Evolutionary conservation across 2,888 invertebrate species (phyloP).

Genomic region (Rugalucina vietnamica): DNA sequence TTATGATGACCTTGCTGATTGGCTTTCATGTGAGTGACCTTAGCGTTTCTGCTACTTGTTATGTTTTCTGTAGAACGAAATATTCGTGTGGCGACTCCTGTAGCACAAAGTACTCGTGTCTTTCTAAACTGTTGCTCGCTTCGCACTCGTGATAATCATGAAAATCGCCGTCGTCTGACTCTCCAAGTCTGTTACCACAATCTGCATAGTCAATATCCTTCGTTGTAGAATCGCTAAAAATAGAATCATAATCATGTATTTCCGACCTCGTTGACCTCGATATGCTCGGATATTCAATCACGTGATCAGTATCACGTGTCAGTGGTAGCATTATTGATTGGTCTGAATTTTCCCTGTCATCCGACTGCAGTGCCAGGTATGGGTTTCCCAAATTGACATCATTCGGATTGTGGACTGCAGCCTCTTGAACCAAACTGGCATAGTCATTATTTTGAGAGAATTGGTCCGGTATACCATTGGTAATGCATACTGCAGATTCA

Average conservation of each 20-base stretch:
- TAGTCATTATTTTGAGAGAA: not conserved
- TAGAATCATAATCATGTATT: constrained; percentile 1
- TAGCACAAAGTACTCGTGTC: not conserved
- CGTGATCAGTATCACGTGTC: too few relatives aligned
- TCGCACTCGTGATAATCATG: not conserved
- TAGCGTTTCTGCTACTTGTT: too few relatives aligned
- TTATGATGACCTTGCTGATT: too few relatives aligned
- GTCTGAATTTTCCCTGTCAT: too few relatives aligned
- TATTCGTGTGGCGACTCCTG: not conserved
- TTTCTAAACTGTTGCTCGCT: not conserved
- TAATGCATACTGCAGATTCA: not conserved
- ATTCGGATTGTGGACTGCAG: too few relatives aligned
- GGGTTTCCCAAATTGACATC: too few relatives aligned
- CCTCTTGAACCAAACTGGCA: not conserved
- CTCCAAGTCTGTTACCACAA: not conserved
- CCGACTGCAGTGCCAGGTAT: not conserved
- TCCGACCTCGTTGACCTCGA: not conserved
- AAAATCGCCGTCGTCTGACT: not conserved
- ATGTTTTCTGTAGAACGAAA: not conserved
- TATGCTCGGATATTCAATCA: not conserved
- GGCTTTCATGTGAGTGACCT: too few relatives aligned
- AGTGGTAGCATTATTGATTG: too few relatives aligned
- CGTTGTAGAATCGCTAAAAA: not conserved
- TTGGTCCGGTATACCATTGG: not conserved
- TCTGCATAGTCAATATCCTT: not conserved